Conservation (phyloP, 2,888 invertebrate species). For the Epirrhoe alternata region DNA sequence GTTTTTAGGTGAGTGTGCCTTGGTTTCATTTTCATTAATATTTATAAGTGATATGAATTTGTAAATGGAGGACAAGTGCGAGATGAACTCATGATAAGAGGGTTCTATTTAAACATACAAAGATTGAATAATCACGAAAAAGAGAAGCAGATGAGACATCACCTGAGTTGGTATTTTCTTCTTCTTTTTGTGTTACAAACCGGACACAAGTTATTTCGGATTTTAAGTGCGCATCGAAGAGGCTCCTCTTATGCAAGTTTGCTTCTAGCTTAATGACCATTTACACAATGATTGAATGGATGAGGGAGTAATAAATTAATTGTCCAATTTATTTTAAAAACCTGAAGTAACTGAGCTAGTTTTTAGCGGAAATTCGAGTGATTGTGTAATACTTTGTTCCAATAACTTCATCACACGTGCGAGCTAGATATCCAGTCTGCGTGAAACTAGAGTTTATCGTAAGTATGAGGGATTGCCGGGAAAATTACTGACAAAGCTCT, state of each 20-base stretch:
- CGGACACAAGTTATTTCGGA: too few relatives aligned
- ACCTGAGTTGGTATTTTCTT: too few relatives aligned
- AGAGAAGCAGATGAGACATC: too few relatives aligned
- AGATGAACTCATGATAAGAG: background rate
- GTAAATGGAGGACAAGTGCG: background rate
- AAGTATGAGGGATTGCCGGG: background rate
- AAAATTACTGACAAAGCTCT: background rate
- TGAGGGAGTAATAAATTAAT: background rate
- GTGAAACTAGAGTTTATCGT: background rate
- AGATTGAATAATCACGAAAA: too few relatives aligned
- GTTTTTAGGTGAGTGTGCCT: conserved; percentile 70
- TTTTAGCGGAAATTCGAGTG: conserved; percentile 11
- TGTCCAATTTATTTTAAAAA: background rate
- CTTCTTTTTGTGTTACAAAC: too few relatives aligned
- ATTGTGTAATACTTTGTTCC: conserved; percentile 9
- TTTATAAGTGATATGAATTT: conserved; percentile 9
- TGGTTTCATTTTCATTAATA: conserved; percentile 16
- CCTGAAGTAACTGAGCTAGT: conserved; percentile 8
- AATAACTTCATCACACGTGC: conserved; percentile 1
- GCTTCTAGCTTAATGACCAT: too few relatives aligned
- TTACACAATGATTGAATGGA: background rate
- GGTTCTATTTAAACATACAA: too few relatives aligned
- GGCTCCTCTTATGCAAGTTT: too few relatives aligned
- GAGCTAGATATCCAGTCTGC: background rate
- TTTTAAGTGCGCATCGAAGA: too few relatives aligned